Evolutionary conservation across 2,113 vertebrate genomes (phyloP).

Genomic region (Desmodus rotundus): DNA sequence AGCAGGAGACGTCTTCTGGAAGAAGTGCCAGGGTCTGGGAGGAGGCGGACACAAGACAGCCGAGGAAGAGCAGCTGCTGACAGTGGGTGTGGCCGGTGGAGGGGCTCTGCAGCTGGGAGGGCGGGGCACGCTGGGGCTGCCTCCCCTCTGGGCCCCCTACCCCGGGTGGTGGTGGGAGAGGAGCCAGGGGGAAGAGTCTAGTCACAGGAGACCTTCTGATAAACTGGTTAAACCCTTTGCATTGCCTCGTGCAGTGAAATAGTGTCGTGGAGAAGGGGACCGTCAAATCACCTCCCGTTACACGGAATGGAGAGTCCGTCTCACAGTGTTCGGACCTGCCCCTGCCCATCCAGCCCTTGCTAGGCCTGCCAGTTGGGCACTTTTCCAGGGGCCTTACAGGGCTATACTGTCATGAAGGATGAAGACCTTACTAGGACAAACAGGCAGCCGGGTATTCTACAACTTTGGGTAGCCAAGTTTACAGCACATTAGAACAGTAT

Average conservation of each 20-base stretch:
- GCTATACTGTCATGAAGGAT: background rate
- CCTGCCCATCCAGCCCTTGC: background rate
- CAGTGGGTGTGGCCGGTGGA: background rate
- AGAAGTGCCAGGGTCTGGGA: background rate
- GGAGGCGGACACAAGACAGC: background rate
- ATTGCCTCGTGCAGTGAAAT: background rate
- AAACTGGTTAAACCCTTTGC: background rate
- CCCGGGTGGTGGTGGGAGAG: background rate
- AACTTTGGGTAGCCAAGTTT: background rate
- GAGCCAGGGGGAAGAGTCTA: no score
- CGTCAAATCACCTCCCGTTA: background rate
- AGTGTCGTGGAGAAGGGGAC: background rate
- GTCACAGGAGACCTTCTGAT: background rate
- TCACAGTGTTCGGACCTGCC: background rate
- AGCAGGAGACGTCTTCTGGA: background rate
- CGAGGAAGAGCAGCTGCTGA: background rate
- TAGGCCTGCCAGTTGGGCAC: background rate
- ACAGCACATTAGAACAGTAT: background rate
- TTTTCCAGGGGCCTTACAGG: background rate
- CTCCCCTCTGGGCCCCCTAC: background rate
- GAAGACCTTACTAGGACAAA: background rate
- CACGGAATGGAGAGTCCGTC: background rate
- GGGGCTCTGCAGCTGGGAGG: rapidly evolving
- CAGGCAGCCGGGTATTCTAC: background rate
- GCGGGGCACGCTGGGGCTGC: rapidly evolving